Evolutionary conservation across 1,140 invertebrate genomes (phyloP).

Genomic region (Ceratitis capitata): DNA sequence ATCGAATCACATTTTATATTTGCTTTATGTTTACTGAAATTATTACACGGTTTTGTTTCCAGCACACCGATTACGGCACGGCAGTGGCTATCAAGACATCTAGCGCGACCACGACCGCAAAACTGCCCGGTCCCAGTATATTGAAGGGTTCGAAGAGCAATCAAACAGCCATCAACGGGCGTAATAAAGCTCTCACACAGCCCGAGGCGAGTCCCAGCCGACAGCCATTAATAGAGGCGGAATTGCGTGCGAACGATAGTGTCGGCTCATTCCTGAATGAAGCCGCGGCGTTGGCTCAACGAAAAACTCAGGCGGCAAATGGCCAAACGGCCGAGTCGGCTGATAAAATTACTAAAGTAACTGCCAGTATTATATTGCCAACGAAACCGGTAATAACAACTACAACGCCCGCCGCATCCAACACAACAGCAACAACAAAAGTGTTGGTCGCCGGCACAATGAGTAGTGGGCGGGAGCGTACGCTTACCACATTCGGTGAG

Average conservation of each 20-base stretch:
- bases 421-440: conserved; percentile 47
- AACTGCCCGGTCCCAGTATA: conserved; percentile 67
- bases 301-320: background rate
- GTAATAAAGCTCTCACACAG: conserved; percentile 7
- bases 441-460: conserved; percentile 55
- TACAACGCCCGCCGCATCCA: conserved; percentile 27
- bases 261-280: conserved; percentile 44
- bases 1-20: background rate
- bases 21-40: background rate
- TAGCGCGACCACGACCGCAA: background rate
- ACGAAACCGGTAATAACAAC: conserved; percentile 14
- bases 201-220: conserved; percentile 54
- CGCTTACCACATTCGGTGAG: conserved; percentile 54
- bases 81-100: conserved; percentile 39
- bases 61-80: conserved; percentile 12
- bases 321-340: background rate
- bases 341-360: conserved; percentile 43
- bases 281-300: background rate
- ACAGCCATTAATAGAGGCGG: conserved; percentile 51
- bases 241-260: conserved; percentile 44
- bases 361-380: conserved; percentile 43
- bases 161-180: conserved; percentile 44
- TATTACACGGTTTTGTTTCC: background rate
- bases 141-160: conserved; percentile 66
- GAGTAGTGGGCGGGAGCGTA: conserved; percentile 56